Percentiles rank a stretch among this genome's conserved stretches.
Conservation (phyloP, 2,797 vertebrate species). For the Enteromius radiatus region DNA sequence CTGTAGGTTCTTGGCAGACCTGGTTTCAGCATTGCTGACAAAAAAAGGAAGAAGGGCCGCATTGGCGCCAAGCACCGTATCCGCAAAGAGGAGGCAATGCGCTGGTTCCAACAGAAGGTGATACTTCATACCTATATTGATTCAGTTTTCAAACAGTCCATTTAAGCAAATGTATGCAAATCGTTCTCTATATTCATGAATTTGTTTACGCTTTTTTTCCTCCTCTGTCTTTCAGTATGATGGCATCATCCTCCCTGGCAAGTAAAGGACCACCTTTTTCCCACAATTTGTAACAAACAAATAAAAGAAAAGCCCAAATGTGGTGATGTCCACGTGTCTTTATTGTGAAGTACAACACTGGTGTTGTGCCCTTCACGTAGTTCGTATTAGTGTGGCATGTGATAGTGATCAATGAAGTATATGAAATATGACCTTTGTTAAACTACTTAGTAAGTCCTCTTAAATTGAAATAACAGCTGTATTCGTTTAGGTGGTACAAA, state of each 20-base stretch:
- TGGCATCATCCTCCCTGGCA: slow-evolving; percentile 98
- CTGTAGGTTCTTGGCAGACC: slow-evolving; percentile 94
- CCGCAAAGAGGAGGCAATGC: slow-evolving; percentile 98
- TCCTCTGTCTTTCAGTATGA: slow-evolving; percentile 85
- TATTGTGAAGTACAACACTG: background rate
- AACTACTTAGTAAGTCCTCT: background rate
- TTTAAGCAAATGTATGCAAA: background rate
- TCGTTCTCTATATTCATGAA: background rate
- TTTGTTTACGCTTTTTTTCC: background rate
- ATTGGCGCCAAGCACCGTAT: slow-evolving; percentile 97
- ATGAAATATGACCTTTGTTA: background rate
- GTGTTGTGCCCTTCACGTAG: too few relatives aligned
- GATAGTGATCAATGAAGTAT: background rate
- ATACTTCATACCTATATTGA: background rate
- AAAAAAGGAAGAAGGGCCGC: slow-evolving; percentile 93
- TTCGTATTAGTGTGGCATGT: background rate
- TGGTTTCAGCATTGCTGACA: slow-evolving; percentile 98
- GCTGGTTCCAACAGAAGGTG: slow-evolving; percentile 99
- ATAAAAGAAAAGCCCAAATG: slow-evolving; percentile 72
- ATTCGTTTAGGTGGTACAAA: background rate
- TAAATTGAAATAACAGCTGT: background rate
- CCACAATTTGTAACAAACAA: slow-evolving; percentile 75
- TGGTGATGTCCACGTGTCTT: background rate
- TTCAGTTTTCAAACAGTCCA: background rate
- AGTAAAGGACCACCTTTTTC: slow-evolving; percentile 82